Percentiles rank a stretch among this genome's conserved stretches.
Evolutionary conservation across 2,888 invertebrate species (phyloP).

Genomic region (Scelioninae gen. 2): DNA sequence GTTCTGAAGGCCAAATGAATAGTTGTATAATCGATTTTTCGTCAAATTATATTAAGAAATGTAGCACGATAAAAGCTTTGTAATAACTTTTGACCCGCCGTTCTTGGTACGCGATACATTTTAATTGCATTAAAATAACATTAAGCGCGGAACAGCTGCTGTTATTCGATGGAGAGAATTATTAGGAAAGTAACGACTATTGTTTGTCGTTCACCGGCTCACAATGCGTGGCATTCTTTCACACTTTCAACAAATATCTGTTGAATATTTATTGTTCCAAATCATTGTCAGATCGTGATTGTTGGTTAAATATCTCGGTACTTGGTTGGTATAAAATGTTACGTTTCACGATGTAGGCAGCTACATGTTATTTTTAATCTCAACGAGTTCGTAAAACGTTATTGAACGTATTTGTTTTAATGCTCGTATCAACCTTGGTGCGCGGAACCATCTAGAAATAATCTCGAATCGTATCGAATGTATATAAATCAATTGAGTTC

Average conservation of each 20-base stretch:
- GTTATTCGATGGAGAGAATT: constrained; percentile 45
- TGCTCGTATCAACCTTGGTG: neutral
- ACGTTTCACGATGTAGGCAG: neutral
- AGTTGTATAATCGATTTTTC: constrained; percentile 55
- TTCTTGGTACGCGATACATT: constrained; percentile 9
- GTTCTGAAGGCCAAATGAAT: constrained; percentile 52
- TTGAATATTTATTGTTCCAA: constrained; percentile 65
- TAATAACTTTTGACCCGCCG: constrained; percentile 11
- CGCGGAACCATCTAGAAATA: no score
- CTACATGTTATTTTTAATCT: constrained; percentile 18
- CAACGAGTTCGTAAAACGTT: constrained; percentile 1
- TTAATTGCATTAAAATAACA: constrained; percentile 36
- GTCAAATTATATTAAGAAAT: constrained; percentile 42
- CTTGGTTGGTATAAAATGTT: constrained; percentile 13
- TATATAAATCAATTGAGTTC: no score
- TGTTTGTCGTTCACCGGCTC: constrained; percentile 63
- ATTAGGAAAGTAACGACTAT: constrained; percentile 53
- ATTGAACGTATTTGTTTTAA: constrained; percentile 7
- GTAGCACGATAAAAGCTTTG: constrained; percentile 31
- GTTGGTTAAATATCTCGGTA: constrained; percentile 65
- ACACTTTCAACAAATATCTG: constrained; percentile 68
- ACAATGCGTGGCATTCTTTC: constrained; percentile 72
- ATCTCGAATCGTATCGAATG: no score
- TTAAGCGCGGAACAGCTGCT: constrained; percentile 12
- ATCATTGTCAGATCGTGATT: constrained; percentile 62